Conservation (phyloP, 1,140 invertebrate species). For the Drosophila sucinea region DNA sequence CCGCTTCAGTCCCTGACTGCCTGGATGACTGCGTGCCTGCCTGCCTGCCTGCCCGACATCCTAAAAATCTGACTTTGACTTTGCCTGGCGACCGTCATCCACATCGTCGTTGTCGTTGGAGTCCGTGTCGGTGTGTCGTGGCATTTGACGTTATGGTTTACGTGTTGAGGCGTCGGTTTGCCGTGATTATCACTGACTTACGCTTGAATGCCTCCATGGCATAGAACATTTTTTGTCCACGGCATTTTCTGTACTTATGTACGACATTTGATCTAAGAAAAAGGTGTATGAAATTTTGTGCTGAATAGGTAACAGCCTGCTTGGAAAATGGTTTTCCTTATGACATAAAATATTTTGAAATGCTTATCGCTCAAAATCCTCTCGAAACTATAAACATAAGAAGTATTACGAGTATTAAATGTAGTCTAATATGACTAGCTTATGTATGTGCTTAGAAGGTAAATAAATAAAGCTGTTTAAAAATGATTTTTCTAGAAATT, state of each 20-base stretch:
- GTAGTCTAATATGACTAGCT: no score
- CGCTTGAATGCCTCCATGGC: conserved; percentile 73
- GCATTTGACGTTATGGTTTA: conserved; percentile 70
- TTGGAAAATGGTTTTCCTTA: conserved; percentile 1
- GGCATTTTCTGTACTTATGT: not conserved
- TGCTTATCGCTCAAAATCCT: no score
- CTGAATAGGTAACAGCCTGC: conserved; percentile 2
- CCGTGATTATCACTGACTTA: conserved; percentile 76
- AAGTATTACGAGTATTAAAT: no score
- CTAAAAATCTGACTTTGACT: conserved; percentile 21
- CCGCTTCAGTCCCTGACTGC: not conserved
- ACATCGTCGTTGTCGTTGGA: conserved; percentile 20
- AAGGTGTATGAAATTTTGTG: not conserved
- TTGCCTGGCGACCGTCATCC: conserved; percentile 9
- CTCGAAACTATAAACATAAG: no score
- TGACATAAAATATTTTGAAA: not conserved
- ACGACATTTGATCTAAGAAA: not conserved
- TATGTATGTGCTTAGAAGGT: no score
- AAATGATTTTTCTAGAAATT: no score
- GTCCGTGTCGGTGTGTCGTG: conserved; percentile 56
- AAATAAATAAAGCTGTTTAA: no score
- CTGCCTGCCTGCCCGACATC: not conserved
- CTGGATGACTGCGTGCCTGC: not conserved
- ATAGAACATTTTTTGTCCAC: conserved; percentile 33
- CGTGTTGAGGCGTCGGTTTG: conserved; percentile 76